phyloP scores from a whole-genome alignment of 2,888 invertebrate genomes.

The Zaprionus obscuricornis region DNA sequence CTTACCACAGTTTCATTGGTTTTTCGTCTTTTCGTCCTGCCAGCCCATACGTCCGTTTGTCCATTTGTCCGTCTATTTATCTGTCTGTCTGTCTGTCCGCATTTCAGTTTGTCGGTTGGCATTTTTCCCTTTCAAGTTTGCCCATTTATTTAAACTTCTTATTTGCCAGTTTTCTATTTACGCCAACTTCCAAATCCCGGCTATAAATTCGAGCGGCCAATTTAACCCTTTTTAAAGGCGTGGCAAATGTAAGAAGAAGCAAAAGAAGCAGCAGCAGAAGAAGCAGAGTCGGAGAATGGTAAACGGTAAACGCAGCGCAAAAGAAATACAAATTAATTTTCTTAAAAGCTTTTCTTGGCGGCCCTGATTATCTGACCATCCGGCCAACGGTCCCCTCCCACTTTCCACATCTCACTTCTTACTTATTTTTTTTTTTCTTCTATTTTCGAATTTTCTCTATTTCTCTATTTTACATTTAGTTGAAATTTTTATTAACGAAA shows the following conservation, averaged over 20 bases:
- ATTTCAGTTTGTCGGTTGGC: conserved; percentile 14
- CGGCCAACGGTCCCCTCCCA: background rate
- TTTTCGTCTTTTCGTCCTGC: background rate
- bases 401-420: background rate
- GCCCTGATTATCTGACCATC: conserved; percentile 68
- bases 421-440: background rate
- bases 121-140: conserved; percentile 67
- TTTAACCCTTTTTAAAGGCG: conserved; percentile 38
- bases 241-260: too few relatives aligned
- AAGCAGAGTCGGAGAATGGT: background rate
- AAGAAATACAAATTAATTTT: conserved; percentile 72
- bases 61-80: background rate
- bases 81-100: conserved; percentile 15
- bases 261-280: conserved; percentile 18
- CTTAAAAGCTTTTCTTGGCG: conserved; percentile 77
- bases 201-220: conserved; percentile 61
- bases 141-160: conserved; percentile 75
- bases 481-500: conserved; percentile 72
- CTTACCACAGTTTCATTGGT: conserved; percentile 1
- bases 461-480: conserved; percentile 38
- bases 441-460: background rate
- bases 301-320: conserved; percentile 27
- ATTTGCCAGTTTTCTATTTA: conserved; percentile 60
- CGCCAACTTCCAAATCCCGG: conserved; percentile 47
- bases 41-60: background rate